A percentile compares a stretch with the other conserved stretches of the same genome.
These are phyloP conservation scores for Tetrax tetrax DNA, from an alignment of 2,113 vertebrate species.

Conservation along the genomic window DNA sequence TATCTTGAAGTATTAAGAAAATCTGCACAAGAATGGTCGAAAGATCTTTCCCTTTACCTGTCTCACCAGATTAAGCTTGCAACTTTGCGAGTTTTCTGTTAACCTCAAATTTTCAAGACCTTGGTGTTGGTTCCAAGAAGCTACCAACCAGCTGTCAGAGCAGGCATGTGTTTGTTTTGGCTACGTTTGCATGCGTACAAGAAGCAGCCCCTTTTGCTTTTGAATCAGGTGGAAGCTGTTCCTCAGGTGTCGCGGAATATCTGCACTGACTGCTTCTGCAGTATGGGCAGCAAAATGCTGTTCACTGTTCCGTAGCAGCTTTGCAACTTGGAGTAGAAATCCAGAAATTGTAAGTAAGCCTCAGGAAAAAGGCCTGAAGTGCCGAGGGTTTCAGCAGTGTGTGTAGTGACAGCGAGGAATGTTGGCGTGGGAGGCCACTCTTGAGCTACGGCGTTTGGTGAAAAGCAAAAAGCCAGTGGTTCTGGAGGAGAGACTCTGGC, in stretches of 20 bases:
- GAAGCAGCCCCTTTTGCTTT: neutral
- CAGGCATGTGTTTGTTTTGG: neutral
- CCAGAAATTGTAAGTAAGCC: neutral
- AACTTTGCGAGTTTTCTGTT: neutral
- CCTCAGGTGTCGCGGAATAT: neutral
- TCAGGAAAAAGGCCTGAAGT: neutral
- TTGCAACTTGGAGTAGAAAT: neutral
- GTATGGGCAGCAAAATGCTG: neutral
- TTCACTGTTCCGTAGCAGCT: neutral
- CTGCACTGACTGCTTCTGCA: neutral
- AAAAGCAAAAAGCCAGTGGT: neutral
- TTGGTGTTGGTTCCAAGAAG: neutral
- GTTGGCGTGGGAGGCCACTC: rapidly evolving
- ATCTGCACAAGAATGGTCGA: neutral
- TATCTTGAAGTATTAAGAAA: neutral
- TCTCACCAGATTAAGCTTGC: neutral
- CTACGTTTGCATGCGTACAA: neutral
- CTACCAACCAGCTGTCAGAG: neutral
- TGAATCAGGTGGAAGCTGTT: neutral
- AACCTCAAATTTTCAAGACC: neutral
- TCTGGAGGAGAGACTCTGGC: neutral
- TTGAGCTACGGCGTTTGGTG: neutral
- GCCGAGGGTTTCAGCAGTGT: neutral
- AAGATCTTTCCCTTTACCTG: neutral
- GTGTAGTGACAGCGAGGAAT: too few relatives aligned